These are phyloP conservation scores for Dicyrtomina minuta DNA, from an alignment of 2,888 invertebrate species.

Conservation along the genomic window DNA sequence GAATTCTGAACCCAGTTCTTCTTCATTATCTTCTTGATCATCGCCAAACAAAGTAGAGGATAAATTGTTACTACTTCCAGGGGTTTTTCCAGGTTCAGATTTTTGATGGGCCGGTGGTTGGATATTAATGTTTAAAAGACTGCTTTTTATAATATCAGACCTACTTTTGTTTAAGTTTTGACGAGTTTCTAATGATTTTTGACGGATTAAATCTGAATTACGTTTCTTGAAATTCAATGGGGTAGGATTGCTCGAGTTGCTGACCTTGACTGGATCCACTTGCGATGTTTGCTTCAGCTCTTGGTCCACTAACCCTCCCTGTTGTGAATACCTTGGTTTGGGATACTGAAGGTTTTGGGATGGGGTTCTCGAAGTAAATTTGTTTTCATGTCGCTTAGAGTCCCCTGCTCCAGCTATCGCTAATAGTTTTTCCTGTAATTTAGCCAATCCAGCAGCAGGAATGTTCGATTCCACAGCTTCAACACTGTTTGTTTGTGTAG, in stretches of 20 bases:
- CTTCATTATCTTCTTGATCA: constrained; percentile 37
- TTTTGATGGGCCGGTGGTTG: not conserved
- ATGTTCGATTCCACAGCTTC: too few relatives aligned
- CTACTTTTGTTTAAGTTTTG: constrained; percentile 35
- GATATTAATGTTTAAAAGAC: constrained; percentile 33
- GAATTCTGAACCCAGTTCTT: constrained; percentile 26
- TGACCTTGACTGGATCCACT: not conserved
- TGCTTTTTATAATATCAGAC: constrained; percentile 36
- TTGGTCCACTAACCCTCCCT: too few relatives aligned
- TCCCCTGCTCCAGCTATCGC: constrained; percentile 1
- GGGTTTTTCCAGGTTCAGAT: not conserved
- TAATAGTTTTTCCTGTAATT: constrained; percentile 4
- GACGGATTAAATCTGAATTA: constrained; percentile 45
- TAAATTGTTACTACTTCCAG: not conserved
- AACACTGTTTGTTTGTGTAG: too few relatives aligned
- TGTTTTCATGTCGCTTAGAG: constrained; percentile 5
- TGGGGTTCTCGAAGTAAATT: not conserved
- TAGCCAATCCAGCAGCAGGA: not conserved
- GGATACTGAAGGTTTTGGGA: not conserved
- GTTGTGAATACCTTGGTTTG: not conserved
- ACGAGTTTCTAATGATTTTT: constrained; percentile 43
- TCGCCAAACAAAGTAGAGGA: constrained; percentile 33
- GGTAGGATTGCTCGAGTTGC: not conserved
- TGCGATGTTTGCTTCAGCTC: too few relatives aligned
- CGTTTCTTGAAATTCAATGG: constrained; percentile 44